These are phyloP conservation scores for Halcyon senegalensis DNA, from an alignment of 2,113 vertebrate genomes.

Conservation along the genomic window DNA sequence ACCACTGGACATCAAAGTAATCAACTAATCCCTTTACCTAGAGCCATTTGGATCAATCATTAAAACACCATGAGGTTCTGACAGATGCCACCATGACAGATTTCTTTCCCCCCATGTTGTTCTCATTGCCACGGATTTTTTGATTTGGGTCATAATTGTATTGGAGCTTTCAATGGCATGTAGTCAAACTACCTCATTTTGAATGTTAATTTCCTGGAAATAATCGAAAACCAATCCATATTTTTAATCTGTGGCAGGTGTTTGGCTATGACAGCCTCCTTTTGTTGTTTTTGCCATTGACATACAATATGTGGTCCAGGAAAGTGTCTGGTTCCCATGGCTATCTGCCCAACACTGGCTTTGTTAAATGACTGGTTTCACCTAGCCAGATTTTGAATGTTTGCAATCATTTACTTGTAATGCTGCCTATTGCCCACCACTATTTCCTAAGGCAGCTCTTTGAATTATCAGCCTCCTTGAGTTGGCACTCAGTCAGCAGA, in stretches of 20 bases:
- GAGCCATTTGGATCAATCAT: neutral
- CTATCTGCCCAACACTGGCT: neutral
- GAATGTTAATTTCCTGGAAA: constrained; percentile 56
- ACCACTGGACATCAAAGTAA: constrained; percentile 41
- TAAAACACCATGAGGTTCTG: constrained; percentile 22
- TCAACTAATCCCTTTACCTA: constrained; percentile 14
- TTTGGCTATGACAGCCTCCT: neutral
- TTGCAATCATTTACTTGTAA: constrained; percentile 24
- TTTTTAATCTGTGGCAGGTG: constrained; percentile 52
- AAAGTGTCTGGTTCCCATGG: constrained; percentile 8
- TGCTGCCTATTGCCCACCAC: neutral
- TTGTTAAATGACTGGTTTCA: neutral
- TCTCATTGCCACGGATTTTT: constrained; percentile 55
- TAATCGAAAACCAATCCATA: neutral
- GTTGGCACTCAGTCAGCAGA: neutral
- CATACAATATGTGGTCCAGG: neutral
- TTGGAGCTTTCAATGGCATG: constrained; percentile 27
- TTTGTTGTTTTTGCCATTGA: neutral
- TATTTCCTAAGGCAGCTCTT: neutral
- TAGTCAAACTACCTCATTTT: constrained; percentile 41
- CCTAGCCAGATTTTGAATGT: constrained; percentile 22
- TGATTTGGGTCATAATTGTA: constrained; percentile 34
- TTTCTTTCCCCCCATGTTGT: neutral
- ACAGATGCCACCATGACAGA: constrained; percentile 5
- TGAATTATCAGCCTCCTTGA: neutral